phyloP scores from a whole-genome alignment of 1,140 invertebrate species.

The Drosophila setifemur region DNA sequence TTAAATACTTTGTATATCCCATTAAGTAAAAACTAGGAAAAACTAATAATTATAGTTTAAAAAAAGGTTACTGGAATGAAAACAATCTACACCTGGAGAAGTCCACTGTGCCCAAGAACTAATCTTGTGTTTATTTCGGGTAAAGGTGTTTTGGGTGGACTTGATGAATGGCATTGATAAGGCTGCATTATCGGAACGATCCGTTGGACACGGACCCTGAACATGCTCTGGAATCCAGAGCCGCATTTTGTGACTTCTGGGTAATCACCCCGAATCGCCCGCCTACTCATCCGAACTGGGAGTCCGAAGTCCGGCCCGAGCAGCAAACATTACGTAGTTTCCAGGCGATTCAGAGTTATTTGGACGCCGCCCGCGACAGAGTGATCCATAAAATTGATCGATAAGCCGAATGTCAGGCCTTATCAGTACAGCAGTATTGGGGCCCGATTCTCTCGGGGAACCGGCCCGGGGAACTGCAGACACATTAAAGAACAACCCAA shows the following conservation, averaged over 20 bases:
- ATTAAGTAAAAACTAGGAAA: no score
- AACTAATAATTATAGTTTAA: background rate
- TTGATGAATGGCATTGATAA: slow-evolving; percentile 7
- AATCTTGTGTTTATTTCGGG: background rate
- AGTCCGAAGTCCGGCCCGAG: slow-evolving; percentile 48
- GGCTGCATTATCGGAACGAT: background rate
- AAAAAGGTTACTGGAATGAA: background rate
- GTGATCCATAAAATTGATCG: slow-evolving; percentile 56
- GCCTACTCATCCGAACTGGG: slow-evolving; percentile 34
- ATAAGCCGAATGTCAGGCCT: slow-evolving; percentile 52
- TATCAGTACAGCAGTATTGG: no score
- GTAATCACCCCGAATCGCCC: slow-evolving; percentile 24
- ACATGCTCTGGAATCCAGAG: slow-evolving; percentile 19
- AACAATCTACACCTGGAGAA: no score
- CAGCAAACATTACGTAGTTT: slow-evolving; percentile 67
- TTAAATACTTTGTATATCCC: no score
- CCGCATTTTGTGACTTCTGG: slow-evolving; percentile 4
- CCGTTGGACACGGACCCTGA: slow-evolving; percentile 21
- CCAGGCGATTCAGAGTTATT: slow-evolving; percentile 64
- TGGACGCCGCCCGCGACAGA: slow-evolving; percentile 46
- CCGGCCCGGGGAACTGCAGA: slow-evolving; percentile 26
- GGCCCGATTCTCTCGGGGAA: background rate
- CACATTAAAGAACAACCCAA: slow-evolving; percentile 25
- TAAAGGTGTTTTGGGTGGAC: slow-evolving; percentile 8
- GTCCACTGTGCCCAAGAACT: background rate